Evolutionary conservation across 2,797 vertebrate genomes (phyloP).

Genomic region (Acrossocheilus wenchowensis): DNA sequence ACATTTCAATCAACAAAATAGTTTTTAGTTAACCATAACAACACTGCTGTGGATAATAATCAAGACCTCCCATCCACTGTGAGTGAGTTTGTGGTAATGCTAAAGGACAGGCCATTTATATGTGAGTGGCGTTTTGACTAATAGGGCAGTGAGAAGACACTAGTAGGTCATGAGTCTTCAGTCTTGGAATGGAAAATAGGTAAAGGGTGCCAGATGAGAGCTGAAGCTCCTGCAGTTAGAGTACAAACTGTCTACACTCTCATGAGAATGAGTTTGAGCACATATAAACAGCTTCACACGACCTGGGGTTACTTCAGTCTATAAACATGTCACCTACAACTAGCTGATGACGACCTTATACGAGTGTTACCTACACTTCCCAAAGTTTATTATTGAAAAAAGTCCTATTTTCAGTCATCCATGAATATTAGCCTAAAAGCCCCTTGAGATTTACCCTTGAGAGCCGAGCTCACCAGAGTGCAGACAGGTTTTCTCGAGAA

Average conservation of each 20-base stretch:
- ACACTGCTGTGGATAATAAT: slow-evolving; percentile 1
- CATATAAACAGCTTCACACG: slow-evolving; percentile 16
- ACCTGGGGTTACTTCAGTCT: slow-evolving; percentile 16
- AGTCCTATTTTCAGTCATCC: not conserved
- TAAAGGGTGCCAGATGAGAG: slow-evolving; percentile 15
- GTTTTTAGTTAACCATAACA: not conserved
- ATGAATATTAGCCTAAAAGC: slow-evolving; percentile 21
- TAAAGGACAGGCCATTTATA: not conserved
- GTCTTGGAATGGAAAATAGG: slow-evolving; percentile 20
- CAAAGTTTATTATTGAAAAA: slow-evolving; percentile 5
- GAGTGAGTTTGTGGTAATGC: slow-evolving; percentile 1
- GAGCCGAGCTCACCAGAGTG: not conserved
- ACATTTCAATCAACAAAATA: not conserved
- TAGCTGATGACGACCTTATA: slow-evolving; percentile 2
- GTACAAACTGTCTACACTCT: slow-evolving; percentile 15
- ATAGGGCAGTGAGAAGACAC: slow-evolving; percentile 23
- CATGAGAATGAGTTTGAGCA: not conserved
- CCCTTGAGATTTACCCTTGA: slow-evolving; percentile 3
- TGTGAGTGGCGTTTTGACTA: slow-evolving; percentile 10
- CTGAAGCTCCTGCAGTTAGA: not conserved
- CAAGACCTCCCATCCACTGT: not conserved
- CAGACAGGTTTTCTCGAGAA: slow-evolving; percentile 17
- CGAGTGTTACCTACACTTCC: not conserved
- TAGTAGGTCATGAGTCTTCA: slow-evolving; percentile 34
- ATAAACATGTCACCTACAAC: slow-evolving; percentile 17